Percentiles rank a stretch among this genome's conserved stretches.
These are phyloP conservation scores for Isoperla grammatica DNA, from an alignment of 2,888 invertebrate genomes.

Conservation along the genomic window DNA sequence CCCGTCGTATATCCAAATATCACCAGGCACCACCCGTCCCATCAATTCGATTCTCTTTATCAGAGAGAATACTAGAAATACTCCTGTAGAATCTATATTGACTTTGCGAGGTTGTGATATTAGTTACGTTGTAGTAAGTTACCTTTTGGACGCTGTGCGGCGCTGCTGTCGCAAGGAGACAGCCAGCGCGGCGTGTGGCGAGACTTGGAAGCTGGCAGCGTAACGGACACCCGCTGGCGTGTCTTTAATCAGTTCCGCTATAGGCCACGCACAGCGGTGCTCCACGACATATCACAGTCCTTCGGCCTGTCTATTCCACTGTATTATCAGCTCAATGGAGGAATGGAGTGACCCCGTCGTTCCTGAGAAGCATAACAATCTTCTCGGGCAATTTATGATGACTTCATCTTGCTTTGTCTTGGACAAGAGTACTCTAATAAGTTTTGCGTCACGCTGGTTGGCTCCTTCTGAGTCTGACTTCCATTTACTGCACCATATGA, in stretches of 20 bases:
- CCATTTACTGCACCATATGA: too few species aligned
- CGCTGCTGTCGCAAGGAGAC: neutral
- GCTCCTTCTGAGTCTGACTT: too few species aligned
- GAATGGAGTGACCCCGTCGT: too few species aligned
- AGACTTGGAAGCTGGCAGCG: neutral
- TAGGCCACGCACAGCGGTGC: conserved; percentile 3
- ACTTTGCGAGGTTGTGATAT: conserved; percentile 8
- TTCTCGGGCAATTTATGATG: too few species aligned
- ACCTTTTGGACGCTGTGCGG: neutral
- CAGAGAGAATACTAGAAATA: conserved; percentile 6
- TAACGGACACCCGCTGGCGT: neutral
- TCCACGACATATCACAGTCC: neutral
- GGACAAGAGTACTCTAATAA: too few species aligned
- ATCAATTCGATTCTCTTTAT: conserved; percentile 20
- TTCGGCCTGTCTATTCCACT: neutral
- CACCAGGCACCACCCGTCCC: conserved; percentile 14
- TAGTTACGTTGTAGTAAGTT: conserved; percentile 8
- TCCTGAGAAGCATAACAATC: too few species aligned
- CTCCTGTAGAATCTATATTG: conserved; percentile 7
- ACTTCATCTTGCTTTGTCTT: too few species aligned
- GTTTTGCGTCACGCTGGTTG: too few species aligned
- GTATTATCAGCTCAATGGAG: too few species aligned
- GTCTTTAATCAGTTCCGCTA: conserved; percentile 18
- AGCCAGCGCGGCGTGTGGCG: too few species aligned
- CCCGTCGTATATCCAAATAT: conserved; percentile 9